Conservation (phyloP, 2,888 invertebrate genomes). For the Volucella bombylans region DNA sequence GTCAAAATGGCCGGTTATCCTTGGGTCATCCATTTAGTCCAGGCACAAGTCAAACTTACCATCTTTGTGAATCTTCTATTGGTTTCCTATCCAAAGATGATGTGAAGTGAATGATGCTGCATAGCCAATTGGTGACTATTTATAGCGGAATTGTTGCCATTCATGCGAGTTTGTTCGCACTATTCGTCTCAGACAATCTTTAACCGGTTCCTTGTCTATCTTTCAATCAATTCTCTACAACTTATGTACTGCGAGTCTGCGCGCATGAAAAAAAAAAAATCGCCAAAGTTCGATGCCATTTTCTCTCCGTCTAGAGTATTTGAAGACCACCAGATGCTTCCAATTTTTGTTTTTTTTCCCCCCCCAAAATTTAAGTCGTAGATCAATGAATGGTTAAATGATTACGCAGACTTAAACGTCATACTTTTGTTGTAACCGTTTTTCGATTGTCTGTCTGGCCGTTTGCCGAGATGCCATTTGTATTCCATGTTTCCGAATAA, state of each 20-base stretch:
- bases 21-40: not conserved
- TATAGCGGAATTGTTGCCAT: slow-evolving; percentile 38
- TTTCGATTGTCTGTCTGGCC: not conserved
- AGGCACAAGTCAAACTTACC: slow-evolving; percentile 39
- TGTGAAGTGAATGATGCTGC: slow-evolving; percentile 58
- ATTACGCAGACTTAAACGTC: not conserved
- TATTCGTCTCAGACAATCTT: slow-evolving; percentile 21
- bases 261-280: not conserved
- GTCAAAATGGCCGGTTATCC: not conserved
- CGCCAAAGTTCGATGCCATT: slow-evolving; percentile 44
- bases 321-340: not conserved
- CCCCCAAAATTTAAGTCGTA: not conserved
- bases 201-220: slow-evolving; percentile 29
- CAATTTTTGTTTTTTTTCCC: not conserved
- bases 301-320: slow-evolving; percentile 5
- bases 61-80: slow-evolving; percentile 35
- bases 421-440: slow-evolving; percentile 9
- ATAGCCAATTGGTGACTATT: slow-evolving; percentile 33
- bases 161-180: not conserved
- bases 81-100: slow-evolving; percentile 48
- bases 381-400: slow-evolving; percentile 37
- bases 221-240: slow-evolving; percentile 16
- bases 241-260: slow-evolving; percentile 10
- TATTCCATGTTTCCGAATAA: not conserved
- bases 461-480: slow-evolving; percentile 11